Evolutionary conservation across 1,140 invertebrate species (phyloP).

Genomic region (Zophobas atratus): DNA sequence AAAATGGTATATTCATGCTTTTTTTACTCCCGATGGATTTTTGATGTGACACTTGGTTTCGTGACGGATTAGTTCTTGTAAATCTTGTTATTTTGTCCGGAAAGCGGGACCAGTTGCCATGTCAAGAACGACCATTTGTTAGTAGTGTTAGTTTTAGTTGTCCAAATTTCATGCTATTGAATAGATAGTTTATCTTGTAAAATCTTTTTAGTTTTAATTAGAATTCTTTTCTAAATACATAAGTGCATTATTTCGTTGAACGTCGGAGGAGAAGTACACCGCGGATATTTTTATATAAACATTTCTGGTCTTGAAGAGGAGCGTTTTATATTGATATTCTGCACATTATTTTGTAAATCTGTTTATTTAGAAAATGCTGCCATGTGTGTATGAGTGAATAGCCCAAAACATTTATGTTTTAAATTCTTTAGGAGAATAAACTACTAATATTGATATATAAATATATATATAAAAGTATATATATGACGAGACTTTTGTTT

Average conservation of each 20-base stretch:
- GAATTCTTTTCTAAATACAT: conserved; percentile 58
- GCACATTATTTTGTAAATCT: conserved; percentile 49
- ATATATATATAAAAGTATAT: conserved; percentile 59
- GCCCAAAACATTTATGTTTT: conserved; percentile 65
- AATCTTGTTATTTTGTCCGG: conserved; percentile 31
- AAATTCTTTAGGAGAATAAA: conserved; percentile 63
- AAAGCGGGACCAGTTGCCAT: conserved; percentile 4
- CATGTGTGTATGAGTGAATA: conserved; percentile 61
- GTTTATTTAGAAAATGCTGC: conserved; percentile 62
- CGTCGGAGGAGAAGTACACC: conserved; percentile 50
- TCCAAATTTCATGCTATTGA: conserved; percentile 50
- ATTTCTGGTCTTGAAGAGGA: conserved; percentile 38
- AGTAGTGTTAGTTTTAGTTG: conserved; percentile 53
- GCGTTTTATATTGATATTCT: conserved; percentile 38
- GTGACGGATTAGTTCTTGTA: conserved; percentile 26
- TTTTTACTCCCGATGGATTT: conserved; percentile 42
- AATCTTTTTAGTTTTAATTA: conserved; percentile 55
- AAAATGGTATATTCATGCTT: conserved; percentile 56
- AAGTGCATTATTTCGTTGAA: conserved; percentile 64
- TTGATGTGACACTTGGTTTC: conserved; percentile 12
- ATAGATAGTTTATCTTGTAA: conserved; percentile 52
- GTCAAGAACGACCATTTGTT: conserved; percentile 31
- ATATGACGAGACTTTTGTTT: conserved; percentile 59
- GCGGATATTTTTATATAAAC: conserved; percentile 62
- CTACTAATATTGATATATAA: conserved; percentile 63